These are phyloP conservation scores for Lamprologus tigripictilis DNA, from an alignment of 2,113 vertebrate genomes.

Conservation along the genomic window DNA sequence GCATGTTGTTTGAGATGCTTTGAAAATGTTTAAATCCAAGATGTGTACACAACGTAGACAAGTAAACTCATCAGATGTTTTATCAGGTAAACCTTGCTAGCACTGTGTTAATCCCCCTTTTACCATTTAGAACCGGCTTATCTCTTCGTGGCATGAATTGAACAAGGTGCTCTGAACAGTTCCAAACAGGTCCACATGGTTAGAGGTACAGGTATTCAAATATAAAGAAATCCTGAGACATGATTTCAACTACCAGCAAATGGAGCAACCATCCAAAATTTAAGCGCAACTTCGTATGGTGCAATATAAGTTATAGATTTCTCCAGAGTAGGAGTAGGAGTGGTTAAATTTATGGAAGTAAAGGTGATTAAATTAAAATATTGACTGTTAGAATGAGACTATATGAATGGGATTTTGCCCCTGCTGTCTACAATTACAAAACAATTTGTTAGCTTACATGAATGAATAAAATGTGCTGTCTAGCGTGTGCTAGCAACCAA, in stretches of 20 bases:
- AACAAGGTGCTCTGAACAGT: background rate
- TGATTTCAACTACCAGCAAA: background rate
- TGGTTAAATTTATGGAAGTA: background rate
- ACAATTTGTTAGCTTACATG: background rate
- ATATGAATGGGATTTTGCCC: background rate
- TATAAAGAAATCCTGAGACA: background rate
- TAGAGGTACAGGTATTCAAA: background rate
- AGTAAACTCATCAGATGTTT: background rate
- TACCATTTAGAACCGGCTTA: background rate
- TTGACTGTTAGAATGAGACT: background rate
- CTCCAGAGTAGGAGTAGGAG: background rate
- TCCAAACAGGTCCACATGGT: background rate
- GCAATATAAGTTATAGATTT: background rate
- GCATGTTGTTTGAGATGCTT: background rate
- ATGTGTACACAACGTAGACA: background rate
- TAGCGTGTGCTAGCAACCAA: background rate
- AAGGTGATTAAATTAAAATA: background rate
- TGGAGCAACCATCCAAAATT: background rate
- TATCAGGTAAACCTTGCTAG: background rate
- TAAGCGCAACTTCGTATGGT: background rate
- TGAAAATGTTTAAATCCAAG: background rate
- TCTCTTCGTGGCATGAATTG: background rate
- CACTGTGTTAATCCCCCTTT: background rate
- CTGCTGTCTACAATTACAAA: background rate
- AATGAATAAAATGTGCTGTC: background rate